These are phyloP conservation scores for Ciconia stormi DNA, from an alignment of 2,113 vertebrate genomes.

Conservation along the genomic window DNA sequence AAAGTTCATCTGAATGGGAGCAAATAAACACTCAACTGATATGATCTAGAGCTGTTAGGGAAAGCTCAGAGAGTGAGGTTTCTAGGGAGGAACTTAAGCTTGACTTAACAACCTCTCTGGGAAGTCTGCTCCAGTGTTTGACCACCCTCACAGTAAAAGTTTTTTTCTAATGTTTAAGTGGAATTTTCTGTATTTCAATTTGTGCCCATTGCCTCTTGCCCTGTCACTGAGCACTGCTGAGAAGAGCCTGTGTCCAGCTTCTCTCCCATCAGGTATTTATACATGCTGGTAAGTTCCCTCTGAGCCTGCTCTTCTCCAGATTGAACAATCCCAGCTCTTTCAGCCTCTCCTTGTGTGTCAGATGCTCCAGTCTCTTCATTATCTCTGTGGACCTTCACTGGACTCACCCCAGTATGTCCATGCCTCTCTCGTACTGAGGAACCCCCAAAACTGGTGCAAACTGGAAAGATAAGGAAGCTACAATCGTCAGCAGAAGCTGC, in stretches of 20 bases:
- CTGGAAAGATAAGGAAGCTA: too few relatives aligned
- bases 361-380: not conserved
- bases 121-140: not conserved
- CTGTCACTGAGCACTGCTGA: not conserved
- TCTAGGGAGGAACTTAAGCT: not conserved
- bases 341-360: not conserved
- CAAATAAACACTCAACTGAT: not conserved
- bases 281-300: not conserved
- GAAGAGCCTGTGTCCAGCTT: not conserved
- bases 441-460: too few relatives aligned
- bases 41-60: not conserved
- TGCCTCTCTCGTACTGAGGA: not conserved
- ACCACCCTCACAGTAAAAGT: not conserved
- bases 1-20: not conserved
- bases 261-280: not conserved
- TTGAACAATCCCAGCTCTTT: not conserved
- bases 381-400: not conserved
- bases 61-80: not conserved
- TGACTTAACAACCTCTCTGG: not conserved
- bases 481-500: too few relatives aligned
- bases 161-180: not conserved
- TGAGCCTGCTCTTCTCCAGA: not conserved
- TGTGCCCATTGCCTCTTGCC: not conserved
- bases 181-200: not conserved
- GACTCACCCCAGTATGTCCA: not conserved